Evolutionary conservation across 2,113 vertebrate species (phyloP).

Genomic region (Diphyllodes magnificus): DNA sequence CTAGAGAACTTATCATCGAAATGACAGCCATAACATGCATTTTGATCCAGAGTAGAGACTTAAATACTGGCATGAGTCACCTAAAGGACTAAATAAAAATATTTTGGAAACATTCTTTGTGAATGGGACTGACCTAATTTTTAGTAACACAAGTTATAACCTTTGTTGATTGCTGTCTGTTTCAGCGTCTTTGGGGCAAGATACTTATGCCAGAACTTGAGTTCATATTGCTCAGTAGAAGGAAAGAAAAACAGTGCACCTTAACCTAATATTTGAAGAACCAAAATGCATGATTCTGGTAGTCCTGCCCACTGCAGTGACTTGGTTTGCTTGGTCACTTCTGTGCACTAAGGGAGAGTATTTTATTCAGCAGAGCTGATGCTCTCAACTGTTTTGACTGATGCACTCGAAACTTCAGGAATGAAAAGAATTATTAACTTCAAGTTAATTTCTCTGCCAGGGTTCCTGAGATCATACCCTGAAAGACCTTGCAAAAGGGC

Average conservation of each 20-base stretch:
- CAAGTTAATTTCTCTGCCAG: background rate
- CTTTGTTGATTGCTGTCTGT: background rate
- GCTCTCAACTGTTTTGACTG: background rate
- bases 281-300: background rate
- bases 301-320: background rate
- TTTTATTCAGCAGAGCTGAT: background rate
- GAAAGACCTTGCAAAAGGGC: constrained; percentile 42
- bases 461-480: background rate
- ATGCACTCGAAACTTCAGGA: background rate
- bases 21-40: background rate
- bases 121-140: background rate
- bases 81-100: background rate
- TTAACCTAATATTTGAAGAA: background rate
- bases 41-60: background rate
- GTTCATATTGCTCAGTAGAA: background rate
- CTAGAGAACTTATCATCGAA: background rate
- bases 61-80: background rate
- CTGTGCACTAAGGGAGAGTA: background rate
- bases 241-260: background rate
- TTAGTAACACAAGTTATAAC: background rate
- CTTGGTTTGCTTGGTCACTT: background rate
- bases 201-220: background rate
- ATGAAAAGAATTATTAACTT: background rate
- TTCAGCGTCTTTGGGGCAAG: background rate
- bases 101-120: background rate